Conservation (phyloP, 2,113 vertebrate genomes). For the Acrocephalus kingi region DNA sequence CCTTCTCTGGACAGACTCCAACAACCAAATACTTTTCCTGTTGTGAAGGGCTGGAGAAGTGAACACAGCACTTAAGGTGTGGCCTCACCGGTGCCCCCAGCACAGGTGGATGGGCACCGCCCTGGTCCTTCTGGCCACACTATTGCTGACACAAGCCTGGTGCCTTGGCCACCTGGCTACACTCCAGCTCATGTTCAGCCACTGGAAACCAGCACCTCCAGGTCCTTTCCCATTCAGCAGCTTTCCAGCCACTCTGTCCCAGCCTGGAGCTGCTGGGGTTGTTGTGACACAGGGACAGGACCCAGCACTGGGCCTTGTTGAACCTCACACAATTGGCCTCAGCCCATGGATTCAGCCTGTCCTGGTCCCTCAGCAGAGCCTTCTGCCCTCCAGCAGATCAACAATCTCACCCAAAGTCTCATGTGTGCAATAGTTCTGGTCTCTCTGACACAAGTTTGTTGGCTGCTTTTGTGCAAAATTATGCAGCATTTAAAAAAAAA, state of each 20-base stretch:
- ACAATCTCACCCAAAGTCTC: too few species aligned
- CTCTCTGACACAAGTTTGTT: accelerated
- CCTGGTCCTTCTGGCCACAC: not conserved
- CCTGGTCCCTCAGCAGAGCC: not conserved
- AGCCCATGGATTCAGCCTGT: not conserved
- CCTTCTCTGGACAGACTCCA: not conserved
- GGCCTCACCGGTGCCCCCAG: not conserved
- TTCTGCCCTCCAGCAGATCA: not conserved
- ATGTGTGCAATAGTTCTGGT: accelerated
- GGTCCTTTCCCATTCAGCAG: not conserved
- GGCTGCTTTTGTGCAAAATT: not conserved
- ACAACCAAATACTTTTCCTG: too few species aligned
- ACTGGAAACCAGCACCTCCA: not conserved
- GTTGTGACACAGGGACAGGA: not conserved
- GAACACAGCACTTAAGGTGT: accelerated
- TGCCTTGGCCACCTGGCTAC: not conserved
- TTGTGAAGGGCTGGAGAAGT: not conserved
- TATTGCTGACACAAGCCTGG: not conserved
- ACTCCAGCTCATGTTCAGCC: not conserved
- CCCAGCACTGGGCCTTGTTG: too few species aligned
- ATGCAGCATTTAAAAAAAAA: accelerated
- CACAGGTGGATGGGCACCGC: not conserved
- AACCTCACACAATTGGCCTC: accelerated
- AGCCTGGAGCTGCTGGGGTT: not conserved
- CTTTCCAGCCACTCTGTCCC: not conserved